A percentile compares a stretch with the other conserved stretches of the same genome.
Conservation (phyloP, 2,888 invertebrate genomes). For the Ommatoiulus sabulosus region DNA sequence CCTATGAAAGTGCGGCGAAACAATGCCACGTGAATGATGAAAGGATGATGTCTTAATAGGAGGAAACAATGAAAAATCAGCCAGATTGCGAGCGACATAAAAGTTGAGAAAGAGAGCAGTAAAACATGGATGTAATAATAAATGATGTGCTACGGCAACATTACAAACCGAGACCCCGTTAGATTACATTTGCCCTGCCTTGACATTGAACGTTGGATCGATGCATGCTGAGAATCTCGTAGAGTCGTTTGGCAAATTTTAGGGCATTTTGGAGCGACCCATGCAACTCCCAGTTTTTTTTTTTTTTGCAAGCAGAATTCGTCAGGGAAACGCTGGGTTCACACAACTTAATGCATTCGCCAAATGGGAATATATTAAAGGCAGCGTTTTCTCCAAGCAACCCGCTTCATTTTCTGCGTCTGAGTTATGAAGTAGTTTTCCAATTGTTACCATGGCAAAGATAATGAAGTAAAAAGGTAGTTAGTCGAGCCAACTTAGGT, state of each 20-base stretch:
- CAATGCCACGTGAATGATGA: slow-evolving; percentile 4
- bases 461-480: slow-evolving; percentile 35
- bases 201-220: slow-evolving; percentile 20
- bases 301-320: not conserved
- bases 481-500: not conserved
- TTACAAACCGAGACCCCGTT: not conserved
- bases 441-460: slow-evolving; percentile 17
- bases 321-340: slow-evolving; percentile 21
- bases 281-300: not conserved
- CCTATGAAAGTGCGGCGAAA: not conserved
- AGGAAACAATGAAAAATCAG: slow-evolving; percentile 39
- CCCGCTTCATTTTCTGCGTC: not conserved
- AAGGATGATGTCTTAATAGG: slow-evolving; percentile 40
- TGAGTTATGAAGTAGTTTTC: slow-evolving; percentile 17
- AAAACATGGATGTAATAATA: slow-evolving; percentile 36
- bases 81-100: not conserved
- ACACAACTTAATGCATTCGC: not conserved
- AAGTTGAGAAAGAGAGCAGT: not conserved
- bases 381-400: not conserved
- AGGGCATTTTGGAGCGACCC: not conserved
- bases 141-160: slow-evolving; percentile 31
- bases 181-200: slow-evolving; percentile 18
- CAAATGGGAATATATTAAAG: slow-evolving; percentile 23
- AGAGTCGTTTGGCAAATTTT: slow-evolving; percentile 6
- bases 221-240: not conserved